These are phyloP conservation scores for Drosophila cracens DNA, from an alignment of 2,888 invertebrate genomes.

Conservation along the genomic window DNA sequence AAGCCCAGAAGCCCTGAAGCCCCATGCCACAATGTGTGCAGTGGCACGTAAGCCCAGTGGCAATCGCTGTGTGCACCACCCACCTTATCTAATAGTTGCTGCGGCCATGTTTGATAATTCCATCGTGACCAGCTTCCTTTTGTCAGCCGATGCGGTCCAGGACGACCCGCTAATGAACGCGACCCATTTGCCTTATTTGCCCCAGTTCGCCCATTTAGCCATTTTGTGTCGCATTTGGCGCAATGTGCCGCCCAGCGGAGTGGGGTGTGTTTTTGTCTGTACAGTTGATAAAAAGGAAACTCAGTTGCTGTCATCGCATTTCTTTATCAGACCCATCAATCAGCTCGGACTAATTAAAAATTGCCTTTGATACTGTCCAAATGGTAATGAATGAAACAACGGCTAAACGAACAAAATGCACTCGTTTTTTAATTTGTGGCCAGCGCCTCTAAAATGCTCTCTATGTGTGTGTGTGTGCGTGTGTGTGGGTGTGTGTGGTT, in stretches of 20 bases:
- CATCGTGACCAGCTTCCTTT: conserved; percentile 71
- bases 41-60: conserved; percentile 60
- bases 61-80: conserved; percentile 8
- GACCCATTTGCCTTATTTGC: conserved; percentile 45
- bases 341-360: conserved; percentile 72
- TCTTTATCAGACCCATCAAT: conserved; percentile 71
- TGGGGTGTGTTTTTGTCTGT: background rate
- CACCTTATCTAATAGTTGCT: conserved; percentile 57
- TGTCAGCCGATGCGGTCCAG: conserved; percentile 56
- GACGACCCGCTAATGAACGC: conserved; percentile 60
- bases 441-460: background rate
- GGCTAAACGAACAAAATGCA: conserved; percentile 27
- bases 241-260: conserved; percentile 17
- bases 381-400: conserved; percentile 51
- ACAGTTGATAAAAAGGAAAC: conserved; percentile 42
- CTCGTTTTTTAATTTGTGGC: conserved; percentile 33
- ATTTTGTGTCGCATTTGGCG: conserved; percentile 48
- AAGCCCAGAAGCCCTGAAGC: background rate
- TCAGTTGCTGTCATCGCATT: conserved; percentile 75
- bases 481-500: conserved; percentile 5
- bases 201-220: conserved; percentile 25
- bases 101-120: conserved; percentile 78
- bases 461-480: conserved; percentile 2
- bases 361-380: conserved; percentile 71
- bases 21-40: conserved; percentile 66